Conservation (phyloP, 2,797 vertebrate species). For the Pipistrellus pipistrellus region DNA sequence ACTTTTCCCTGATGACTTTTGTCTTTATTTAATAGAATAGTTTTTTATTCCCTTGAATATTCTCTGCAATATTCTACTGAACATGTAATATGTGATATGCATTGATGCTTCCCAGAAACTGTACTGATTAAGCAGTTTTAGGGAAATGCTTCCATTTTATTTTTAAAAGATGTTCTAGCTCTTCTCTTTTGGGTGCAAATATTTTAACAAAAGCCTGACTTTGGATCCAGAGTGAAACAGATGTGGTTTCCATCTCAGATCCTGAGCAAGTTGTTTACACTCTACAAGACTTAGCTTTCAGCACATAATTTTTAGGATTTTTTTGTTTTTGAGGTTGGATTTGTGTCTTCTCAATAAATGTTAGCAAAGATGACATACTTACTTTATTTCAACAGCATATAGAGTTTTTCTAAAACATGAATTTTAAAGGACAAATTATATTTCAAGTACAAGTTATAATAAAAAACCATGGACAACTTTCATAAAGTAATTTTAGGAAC, state of each 20-base stretch:
- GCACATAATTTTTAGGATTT: neutral
- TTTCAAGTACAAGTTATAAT: neutral
- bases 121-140: neutral
- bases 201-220: neutral
- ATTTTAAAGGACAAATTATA: neutral
- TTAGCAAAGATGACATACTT: neutral
- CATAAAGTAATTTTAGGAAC: neutral
- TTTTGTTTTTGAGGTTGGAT: neutral
- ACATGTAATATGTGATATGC: neutral
- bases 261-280: neutral
- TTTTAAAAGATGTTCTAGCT: neutral
- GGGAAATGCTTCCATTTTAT: neutral
- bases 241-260: neutral
- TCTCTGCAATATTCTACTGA: neutral
- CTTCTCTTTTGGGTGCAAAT: neutral
- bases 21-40: neutral
- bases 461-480: neutral
- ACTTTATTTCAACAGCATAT: neutral
- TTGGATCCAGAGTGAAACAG: neutral
- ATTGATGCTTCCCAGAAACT: neutral
- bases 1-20: neutral
- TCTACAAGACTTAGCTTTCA: neutral
- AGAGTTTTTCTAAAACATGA: neutral
- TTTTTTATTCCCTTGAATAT: neutral
- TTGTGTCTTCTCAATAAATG: neutral